A percentile compares a stretch with the other conserved stretches of the same genome.
Conservation (phyloP, 2,797 vertebrate species). For the Hemitrygon akajei region DNA sequence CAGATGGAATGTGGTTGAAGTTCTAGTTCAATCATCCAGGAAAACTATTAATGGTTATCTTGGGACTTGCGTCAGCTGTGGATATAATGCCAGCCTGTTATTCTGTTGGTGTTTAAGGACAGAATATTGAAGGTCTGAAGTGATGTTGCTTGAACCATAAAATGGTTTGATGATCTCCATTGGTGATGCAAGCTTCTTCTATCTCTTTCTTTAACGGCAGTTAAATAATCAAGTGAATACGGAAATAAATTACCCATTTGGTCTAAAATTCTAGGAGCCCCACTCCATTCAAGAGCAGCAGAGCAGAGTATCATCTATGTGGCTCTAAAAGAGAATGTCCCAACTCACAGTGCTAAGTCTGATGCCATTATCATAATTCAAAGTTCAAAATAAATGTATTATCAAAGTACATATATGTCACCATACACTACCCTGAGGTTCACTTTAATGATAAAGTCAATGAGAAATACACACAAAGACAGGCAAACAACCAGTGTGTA, state of each 20-base stretch:
- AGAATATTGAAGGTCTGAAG: not conserved
- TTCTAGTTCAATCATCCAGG: not conserved
- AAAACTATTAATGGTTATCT: not conserved
- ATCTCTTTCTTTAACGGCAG: not conserved
- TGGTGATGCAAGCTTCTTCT: not conserved
- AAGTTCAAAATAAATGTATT: too few relatives aligned
- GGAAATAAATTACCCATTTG: not conserved
- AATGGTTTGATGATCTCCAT: not conserved
- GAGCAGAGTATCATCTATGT: not conserved
- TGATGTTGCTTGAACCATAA: not conserved
- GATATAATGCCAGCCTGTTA: not conserved
- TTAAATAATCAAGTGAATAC: not conserved
- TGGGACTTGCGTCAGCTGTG: not conserved
- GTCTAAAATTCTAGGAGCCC: not conserved
- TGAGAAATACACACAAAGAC: too few relatives aligned
- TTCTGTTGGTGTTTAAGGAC: not conserved
- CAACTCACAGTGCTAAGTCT: not conserved
- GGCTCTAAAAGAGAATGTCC: not conserved
- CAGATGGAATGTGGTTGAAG: slow-evolving; percentile 3
- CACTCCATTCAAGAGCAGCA: not conserved
- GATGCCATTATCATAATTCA: too few relatives aligned
- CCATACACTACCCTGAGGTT: too few relatives aligned
- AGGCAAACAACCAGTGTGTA: too few relatives aligned
- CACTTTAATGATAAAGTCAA: too few relatives aligned
- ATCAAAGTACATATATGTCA: too few relatives aligned